Conservation (phyloP, 2,797 vertebrate species). For the Protosalanx chinensis region DNA sequence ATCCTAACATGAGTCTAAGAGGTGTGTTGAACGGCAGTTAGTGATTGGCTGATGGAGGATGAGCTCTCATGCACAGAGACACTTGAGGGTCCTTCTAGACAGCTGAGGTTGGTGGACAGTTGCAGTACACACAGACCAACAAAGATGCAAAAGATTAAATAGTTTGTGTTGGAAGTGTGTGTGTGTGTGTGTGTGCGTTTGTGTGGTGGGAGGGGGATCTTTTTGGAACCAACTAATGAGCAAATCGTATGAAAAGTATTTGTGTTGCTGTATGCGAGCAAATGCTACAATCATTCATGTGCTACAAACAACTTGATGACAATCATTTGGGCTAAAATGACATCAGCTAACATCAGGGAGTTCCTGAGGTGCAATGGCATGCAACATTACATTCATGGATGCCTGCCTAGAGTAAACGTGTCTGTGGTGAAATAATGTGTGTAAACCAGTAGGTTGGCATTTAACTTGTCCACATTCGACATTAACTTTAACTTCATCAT, state of each 20-base stretch:
- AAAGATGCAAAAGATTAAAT: not conserved
- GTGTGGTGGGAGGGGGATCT: not conserved
- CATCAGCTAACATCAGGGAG: conserved; percentile 34
- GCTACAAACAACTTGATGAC: conserved; percentile 65
- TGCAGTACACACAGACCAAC: conserved; percentile 43
- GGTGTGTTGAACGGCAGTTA: conserved; percentile 31
- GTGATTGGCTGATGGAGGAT: conserved; percentile 16
- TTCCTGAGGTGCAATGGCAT: conserved; percentile 71
- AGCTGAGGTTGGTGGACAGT: conserved; percentile 41
- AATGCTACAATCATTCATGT: conserved; percentile 73
- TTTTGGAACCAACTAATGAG: not conserved
- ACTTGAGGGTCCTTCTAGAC: conserved; percentile 60
- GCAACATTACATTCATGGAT: conserved; percentile 73
- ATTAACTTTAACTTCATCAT: conserved; percentile 45
- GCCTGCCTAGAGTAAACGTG: conserved; percentile 49
- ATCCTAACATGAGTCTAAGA: conserved; percentile 24
- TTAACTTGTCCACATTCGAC: conserved; percentile 26
- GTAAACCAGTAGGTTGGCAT: conserved; percentile 63
- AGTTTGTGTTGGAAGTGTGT: not conserved
- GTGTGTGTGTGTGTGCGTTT: not conserved
- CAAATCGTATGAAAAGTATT: not conserved
- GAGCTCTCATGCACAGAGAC: conserved; percentile 31
- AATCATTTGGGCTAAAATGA: conserved; percentile 33
- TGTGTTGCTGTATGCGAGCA: conserved; percentile 10
- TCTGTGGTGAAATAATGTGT: conserved; percentile 31